Conservation (phyloP, 1,140 invertebrate species). For the Zaprionus vittiger region DNA sequence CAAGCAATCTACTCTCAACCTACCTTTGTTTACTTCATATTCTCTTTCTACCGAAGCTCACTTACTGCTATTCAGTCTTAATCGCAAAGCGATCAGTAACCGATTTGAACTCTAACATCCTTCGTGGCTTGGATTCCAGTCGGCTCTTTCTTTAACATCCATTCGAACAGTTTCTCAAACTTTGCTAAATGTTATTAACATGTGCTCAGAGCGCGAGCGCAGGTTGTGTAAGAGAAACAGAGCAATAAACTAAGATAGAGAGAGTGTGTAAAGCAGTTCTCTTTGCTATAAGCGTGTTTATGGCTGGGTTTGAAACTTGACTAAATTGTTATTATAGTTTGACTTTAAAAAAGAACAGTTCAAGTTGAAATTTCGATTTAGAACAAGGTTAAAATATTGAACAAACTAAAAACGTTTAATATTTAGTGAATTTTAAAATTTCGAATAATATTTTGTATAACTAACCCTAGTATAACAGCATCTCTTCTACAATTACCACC, state of each 20-base stretch:
- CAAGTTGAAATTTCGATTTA: neutral
- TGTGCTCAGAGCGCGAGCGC: constrained; percentile 18
- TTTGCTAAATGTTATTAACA: constrained; percentile 30
- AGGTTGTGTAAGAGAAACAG: neutral
- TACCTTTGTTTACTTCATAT: neutral
- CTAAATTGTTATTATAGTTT: neutral
- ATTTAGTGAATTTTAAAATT: neutral
- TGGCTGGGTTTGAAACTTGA: constrained; percentile 23
- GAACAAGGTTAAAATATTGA: too few relatives aligned
- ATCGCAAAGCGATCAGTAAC: neutral
- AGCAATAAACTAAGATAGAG: neutral
- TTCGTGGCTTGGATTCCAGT: neutral
- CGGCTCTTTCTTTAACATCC: neutral
- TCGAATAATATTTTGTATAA: neutral
- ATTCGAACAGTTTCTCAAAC: neutral
- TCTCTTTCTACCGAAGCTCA: neutral
- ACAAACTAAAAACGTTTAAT: too few relatives aligned
- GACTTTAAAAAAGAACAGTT: neutral
- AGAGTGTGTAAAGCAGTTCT: neutral
- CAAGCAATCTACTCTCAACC: neutral
- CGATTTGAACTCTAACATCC: neutral
- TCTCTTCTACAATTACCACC: neutral
- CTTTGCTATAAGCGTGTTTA: constrained; percentile 17
- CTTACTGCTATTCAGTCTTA: neutral
- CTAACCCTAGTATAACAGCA: neutral